Conservation (phyloP, 2,888 invertebrate species). For the Pseudococcus longispinus region DNA sequence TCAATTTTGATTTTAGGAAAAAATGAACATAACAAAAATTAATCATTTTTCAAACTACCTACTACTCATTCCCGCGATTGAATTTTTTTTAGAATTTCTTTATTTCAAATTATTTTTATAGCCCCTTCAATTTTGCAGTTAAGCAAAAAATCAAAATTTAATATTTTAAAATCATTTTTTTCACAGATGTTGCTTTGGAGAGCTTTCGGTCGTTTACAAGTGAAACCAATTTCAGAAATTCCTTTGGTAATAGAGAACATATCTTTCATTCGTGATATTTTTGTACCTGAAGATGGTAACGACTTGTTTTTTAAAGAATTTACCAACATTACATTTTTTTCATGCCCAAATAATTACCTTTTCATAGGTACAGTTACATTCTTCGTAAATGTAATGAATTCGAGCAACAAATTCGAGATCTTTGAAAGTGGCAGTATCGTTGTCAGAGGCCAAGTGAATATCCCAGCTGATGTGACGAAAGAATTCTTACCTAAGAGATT, state of each 20-base stretch:
- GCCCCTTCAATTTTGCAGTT: no score
- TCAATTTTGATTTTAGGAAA: no score
- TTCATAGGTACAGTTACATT: conserved; percentile 72
- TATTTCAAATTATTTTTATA: no score
- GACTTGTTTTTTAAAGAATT: neutral
- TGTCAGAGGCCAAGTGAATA: conserved; percentile 78
- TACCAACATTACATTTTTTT: neutral
- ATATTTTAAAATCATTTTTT: neutral
- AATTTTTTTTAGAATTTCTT: no score
- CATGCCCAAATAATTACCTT: neutral
- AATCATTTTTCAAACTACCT: no score
- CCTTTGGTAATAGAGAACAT: conserved; percentile 57
- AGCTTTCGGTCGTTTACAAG: conserved; percentile 56
- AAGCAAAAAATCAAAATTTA: no score
- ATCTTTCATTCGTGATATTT: conserved; percentile 52
- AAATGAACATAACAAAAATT: no score
- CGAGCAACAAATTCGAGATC: conserved; percentile 86
- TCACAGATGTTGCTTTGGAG: conserved; percentile 57
- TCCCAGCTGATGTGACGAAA: conserved; percentile 65
- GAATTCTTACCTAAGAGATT: conserved; percentile 63
- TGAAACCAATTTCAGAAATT: conserved; percentile 46
- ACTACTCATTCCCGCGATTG: no score
- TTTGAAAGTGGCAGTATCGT: conserved; percentile 84
- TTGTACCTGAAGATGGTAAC: conserved; percentile 55
- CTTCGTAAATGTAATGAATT: conserved; percentile 81